These are phyloP conservation scores for Habrosyne pyritoides DNA, from an alignment of 2,888 invertebrate species.

Conservation along the genomic window DNA sequence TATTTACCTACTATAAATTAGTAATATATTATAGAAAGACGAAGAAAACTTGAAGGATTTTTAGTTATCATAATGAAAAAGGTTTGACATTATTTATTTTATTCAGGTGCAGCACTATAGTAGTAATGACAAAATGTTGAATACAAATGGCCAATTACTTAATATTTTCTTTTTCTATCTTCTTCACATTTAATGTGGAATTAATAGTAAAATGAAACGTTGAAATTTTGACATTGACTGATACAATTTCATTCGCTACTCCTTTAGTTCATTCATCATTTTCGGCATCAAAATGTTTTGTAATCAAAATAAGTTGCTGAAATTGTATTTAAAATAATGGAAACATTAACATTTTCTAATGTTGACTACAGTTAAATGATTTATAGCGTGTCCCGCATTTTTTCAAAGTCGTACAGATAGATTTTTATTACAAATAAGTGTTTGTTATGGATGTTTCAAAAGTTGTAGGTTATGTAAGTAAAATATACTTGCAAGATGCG, in stretches of 20 bases:
- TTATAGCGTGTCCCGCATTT: not conserved
- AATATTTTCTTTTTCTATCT: too few species aligned
- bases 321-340: not conserved
- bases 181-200: too few species aligned
- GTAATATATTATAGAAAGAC: too few species aligned
- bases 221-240: constrained; percentile 4
- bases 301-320: not conserved
- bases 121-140: too few species aligned
- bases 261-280: not conserved
- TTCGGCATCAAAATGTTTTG: constrained; percentile 6
- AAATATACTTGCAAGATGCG: constrained; percentile 52
- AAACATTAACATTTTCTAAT: not conserved
- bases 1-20: too few species aligned
- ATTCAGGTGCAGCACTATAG: too few species aligned
- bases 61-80: too few species aligned
- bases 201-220: too few species aligned
- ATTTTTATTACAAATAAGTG: not conserved
- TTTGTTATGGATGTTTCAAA: constrained; percentile 31
- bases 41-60: too few species aligned
- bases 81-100: too few species aligned
- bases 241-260: not conserved
- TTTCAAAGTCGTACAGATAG: not conserved
- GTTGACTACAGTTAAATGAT: not conserved
- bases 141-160: too few species aligned
- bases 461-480: constrained; percentile 47